Base-by-base conservation (phyloP, 2,888 invertebrate species). In the Hedya salicella region DNA sequence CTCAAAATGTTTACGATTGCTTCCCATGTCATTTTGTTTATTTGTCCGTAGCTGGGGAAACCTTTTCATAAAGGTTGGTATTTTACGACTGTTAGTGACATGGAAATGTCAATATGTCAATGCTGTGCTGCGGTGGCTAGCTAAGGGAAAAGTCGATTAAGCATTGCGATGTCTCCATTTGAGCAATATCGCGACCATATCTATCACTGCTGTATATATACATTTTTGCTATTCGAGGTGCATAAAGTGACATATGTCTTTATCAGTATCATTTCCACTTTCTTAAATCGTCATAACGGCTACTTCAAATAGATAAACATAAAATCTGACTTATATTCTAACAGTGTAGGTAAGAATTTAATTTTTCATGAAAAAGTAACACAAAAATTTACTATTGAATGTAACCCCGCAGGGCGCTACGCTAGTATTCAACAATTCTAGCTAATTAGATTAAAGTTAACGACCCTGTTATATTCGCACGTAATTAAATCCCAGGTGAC, bases 1-100 rank as follows among this genome's bases (percentile, higher is more conserved):
- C 36, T 62, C 25, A 52, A 48, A 62, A 48, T 48, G 39, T 62
- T 54, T 54, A 48, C 54, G 53, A 39, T 25, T 21, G 25, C 19
- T 39, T 62, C 54, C 30, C 46, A 54, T 48, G 30, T 54, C 54
- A 54, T 54, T 62, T 54, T 30, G 48, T 54, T 46, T 62, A 62
- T 61, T 25, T 42, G 5, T 19, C 16, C 52, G 30, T 52, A 42
- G 30, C 32, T 17, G 19, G 21, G 49, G 32, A 1, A 61, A 44
- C 61, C 42, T 61, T 61, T 52, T 52, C 61, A 52, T 52, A 42
- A 50, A 52, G 30, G 17, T 32, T 61, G 42, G 30, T 44, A 42
- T 61, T 52, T 52, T 52, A 61, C 19, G 52, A 61, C 40, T 59
- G 16, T 44, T 44, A 57, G 14, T 56, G 30, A 17, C 42, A 32